Evolutionary conservation across 1,140 invertebrate species (phyloP).

Genomic region (Microplitis demolitor): DNA sequence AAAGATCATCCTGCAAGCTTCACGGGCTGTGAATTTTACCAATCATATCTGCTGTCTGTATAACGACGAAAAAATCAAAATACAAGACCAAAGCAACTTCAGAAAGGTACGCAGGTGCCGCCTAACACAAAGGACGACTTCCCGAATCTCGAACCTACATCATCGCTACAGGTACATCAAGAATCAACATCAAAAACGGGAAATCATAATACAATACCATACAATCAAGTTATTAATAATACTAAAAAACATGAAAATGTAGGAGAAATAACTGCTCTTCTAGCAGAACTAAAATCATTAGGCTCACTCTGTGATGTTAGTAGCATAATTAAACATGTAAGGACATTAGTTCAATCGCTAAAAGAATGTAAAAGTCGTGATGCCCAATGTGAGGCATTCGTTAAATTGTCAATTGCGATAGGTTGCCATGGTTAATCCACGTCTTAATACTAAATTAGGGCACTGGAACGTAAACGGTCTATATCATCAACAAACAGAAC

Average conservation of each 20-base stretch:
- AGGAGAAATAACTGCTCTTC: not conserved
- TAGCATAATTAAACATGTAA: not conserved
- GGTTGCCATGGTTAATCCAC: not conserved
- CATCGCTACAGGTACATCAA: not conserved
- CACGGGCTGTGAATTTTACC: not conserved
- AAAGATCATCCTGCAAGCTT: constrained; percentile 22
- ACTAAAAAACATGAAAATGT: not conserved
- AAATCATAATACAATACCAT: not conserved
- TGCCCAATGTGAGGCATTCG: not conserved
- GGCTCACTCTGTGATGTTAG: not conserved
- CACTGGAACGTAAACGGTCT: not conserved
- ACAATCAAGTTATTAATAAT: not conserved
- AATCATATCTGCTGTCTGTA: not conserved
- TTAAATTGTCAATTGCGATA: not conserved
- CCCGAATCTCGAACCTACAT: not conserved
- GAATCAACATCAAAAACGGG: not conserved
- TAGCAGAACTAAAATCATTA: not conserved
- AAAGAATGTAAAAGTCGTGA: not conserved
- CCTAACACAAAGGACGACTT: not conserved
- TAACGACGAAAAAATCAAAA: not conserved
- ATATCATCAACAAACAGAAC: not conserved
- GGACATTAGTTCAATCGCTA: not conserved
- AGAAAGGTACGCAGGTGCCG: not conserved
- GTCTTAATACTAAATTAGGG: not conserved
- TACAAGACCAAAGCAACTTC: not conserved